phyloP scores from a whole-genome alignment of 1,140 invertebrate genomes.

The Anastrepha obliqua region DNA sequence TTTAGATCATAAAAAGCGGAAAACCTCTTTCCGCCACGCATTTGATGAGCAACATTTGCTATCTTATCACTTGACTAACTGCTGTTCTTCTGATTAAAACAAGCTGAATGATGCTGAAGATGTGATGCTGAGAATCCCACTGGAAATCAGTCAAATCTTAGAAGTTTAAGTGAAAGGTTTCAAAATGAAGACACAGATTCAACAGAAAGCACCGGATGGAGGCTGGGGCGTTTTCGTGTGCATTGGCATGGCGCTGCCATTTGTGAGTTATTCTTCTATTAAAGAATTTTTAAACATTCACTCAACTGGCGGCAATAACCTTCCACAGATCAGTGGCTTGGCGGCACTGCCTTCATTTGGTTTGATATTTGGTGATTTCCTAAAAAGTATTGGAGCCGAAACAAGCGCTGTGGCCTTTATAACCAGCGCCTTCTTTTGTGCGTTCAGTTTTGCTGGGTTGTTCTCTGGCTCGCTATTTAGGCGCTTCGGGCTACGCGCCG shows the following conservation, averaged over 20 bases:
- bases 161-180: neutral
- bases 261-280: slow-evolving; percentile 76
- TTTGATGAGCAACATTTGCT: neutral
- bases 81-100: neutral
- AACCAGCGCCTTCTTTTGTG: slow-evolving; percentile 78
- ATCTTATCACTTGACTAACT: slow-evolving; percentile 15
- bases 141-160: slow-evolving; percentile 2
- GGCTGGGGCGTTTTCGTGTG: slow-evolving; percentile 80
- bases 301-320: neutral
- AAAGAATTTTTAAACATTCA: neutral
- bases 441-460: slow-evolving; percentile 78
- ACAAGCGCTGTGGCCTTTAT: slow-evolving; percentile 78
- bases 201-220: slow-evolving; percentile 77
- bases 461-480: slow-evolving; percentile 77
- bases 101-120: neutral
- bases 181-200: slow-evolving; percentile 51
- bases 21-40: neutral
- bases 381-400: slow-evolving; percentile 78
- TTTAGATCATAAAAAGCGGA: neutral
- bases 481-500: slow-evolving; percentile 75
- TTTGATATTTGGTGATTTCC: slow-evolving; percentile 80
- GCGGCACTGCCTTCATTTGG: slow-evolving; percentile 80
- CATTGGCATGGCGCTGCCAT: slow-evolving; percentile 77
- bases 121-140: neutral
- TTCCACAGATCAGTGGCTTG: slow-evolving; percentile 76